These are phyloP conservation scores for Artibeus lituratus DNA, from an alignment of 2,797 vertebrate species.

Conservation along the genomic window DNA sequence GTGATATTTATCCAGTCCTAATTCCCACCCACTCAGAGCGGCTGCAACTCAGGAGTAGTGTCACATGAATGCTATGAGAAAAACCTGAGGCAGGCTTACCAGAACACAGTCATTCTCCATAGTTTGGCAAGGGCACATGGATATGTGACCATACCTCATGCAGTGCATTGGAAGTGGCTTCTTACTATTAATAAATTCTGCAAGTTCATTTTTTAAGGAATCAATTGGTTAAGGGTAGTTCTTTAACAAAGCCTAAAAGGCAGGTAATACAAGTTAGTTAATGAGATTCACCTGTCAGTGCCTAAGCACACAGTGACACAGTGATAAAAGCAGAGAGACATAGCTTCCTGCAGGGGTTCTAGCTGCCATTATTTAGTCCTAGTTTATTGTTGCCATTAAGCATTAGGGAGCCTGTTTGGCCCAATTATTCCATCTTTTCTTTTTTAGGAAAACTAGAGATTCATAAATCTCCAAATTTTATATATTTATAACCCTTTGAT, in stretches of 20 bases:
- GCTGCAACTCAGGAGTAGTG: background rate
- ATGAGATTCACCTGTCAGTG: background rate
- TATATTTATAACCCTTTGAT: background rate
- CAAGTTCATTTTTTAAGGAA: background rate
- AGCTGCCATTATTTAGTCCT: background rate
- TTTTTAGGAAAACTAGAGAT: background rate
- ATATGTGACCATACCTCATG: background rate
- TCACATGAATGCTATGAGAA: background rate
- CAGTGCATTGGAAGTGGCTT: background rate
- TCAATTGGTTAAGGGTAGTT: background rate
- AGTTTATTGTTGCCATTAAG: background rate
- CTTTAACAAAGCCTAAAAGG: background rate
- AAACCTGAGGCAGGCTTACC: background rate
- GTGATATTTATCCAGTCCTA: background rate
- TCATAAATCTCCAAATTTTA: background rate
- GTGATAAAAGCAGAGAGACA: background rate
- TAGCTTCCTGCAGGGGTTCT: background rate
- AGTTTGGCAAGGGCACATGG: too few species aligned
- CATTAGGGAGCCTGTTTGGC: background rate
- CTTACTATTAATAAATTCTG: background rate
- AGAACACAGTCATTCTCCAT: background rate
- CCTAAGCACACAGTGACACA: background rate
- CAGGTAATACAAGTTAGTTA: background rate
- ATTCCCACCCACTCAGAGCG: background rate
- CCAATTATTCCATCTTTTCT: background rate